Base-by-base conservation (phyloP, 2,888 invertebrate genomes). In the Notocelia uddmanniana region DNA sequence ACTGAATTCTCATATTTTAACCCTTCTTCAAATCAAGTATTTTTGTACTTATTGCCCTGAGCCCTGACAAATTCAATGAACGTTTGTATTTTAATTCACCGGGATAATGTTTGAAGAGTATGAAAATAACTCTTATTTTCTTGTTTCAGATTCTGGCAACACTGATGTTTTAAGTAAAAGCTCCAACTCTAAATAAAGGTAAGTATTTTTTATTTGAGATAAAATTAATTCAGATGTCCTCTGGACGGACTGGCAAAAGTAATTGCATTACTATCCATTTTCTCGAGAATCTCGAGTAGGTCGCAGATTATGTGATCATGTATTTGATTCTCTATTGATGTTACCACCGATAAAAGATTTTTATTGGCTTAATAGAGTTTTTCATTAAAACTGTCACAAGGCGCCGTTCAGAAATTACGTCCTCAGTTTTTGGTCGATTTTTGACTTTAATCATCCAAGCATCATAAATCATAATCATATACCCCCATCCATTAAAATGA, bases 161-260 rank as follows among this genome's bases (percentile, higher is more conserved):
- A 48, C 54, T 59, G 60, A 72, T 68, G 68, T 68, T 68, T 37
- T 72, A 41, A 71, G 45, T 1, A 48, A 55, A 48, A 26, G 2
- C 34, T 67, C 45, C 55, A 6, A 48, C 71, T n/a, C 55, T 37
- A 11, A 62, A 50, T 37, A 41, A 72, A 72, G 72, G 72, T 72
- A 5, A 68, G 71, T 67, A 19, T 19, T 45, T 11, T 23, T 19
- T 50, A 50, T 19, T 13, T 9, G 8, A 31, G 8, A 8, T 45
- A n/a, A n/a, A 45, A 45, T 45, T n/a, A 1, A 45, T 45, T 45
- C 1, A n/a, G n/a, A 5, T 15, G n/a, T 45, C n/a, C n/a, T 45
- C 6, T 45, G n/a, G 1, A n/a, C 15, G 5, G n/a, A 45, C n/a
- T 45, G 45, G 45, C n/a, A 45, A 45, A n/a, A 6, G 15, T 5